Evolutionary conservation across 2,888 invertebrate genomes (phyloP).

Genomic region (Resseliella maxima): DNA sequence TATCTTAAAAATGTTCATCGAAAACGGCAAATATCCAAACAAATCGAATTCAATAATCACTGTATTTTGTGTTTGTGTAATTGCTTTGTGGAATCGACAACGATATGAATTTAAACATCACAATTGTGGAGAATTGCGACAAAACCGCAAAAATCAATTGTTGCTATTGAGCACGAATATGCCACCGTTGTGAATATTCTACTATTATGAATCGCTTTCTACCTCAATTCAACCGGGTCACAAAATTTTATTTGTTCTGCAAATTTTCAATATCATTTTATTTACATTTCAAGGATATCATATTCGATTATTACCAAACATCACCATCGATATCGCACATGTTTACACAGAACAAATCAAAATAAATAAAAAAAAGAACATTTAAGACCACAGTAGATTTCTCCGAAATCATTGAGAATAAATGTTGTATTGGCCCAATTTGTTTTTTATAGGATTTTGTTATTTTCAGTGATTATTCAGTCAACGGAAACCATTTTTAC

Average conservation of each 20-base stretch:
- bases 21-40: background rate
- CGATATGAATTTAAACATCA: background rate
- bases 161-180: background rate
- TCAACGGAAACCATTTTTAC: background rate
- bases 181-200: too few species aligned
- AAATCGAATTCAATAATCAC: background rate
- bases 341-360: background rate
- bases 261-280: background rate
- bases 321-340: background rate
- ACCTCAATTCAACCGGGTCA: background rate
- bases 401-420: background rate
- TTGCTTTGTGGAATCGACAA: background rate
- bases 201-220: background rate
- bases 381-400: background rate
- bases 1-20: too few species aligned
- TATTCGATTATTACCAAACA: background rate
- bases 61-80: background rate
- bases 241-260: background rate
- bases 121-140: background rate
- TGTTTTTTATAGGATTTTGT: background rate
- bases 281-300: constrained; percentile 39
- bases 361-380: too few species aligned
- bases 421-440: background rate
- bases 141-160: constrained; percentile 44
- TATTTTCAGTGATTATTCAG: background rate